Percentiles rank a stretch among this genome's conserved stretches.
phyloP scores from a whole-genome alignment of 2,888 invertebrate genomes.

The Phasia obesa region DNA sequence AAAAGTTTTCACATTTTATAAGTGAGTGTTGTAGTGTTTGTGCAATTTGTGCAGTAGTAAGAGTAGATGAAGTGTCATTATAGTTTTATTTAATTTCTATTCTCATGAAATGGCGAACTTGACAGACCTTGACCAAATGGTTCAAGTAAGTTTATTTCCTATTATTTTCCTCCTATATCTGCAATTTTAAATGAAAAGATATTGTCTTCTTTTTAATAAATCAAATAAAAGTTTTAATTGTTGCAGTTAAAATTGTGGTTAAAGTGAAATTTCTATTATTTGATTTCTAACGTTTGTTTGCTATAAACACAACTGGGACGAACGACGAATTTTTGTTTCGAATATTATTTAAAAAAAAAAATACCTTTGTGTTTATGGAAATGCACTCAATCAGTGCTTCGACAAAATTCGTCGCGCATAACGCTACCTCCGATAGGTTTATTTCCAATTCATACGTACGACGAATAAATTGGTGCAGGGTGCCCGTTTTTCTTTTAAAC shows the following conservation, averaged over 20 bases:
- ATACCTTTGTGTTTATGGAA: no score
- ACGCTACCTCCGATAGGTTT: no score
- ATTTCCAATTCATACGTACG: no score
- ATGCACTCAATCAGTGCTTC: no score
- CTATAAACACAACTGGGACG: no score
- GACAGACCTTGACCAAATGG: slow-evolving; percentile 68
- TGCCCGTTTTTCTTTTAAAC: no score
- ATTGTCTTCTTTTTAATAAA: slow-evolving; percentile 20
- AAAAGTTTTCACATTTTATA: slow-evolving; percentile 30
- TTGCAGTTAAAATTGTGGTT: not conserved
- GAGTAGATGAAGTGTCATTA: slow-evolving; percentile 26
- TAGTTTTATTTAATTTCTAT: slow-evolving; percentile 14
- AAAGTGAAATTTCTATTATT: no score
- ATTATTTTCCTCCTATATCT: not conserved
- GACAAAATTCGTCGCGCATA: no score
- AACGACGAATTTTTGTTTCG: no score
- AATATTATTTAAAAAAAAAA: no score
- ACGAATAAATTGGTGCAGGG: no score
- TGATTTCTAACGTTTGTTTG: no score
- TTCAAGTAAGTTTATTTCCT: slow-evolving; percentile 63
- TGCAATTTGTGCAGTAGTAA: not conserved
- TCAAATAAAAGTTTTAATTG: slow-evolving; percentile 3
- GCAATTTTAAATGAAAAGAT: not conserved
- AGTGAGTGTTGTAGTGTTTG: not conserved
- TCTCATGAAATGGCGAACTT: slow-evolving; percentile 67